Evolutionary conservation across 2,888 invertebrate species (phyloP).

Genomic region (Rotaria socialis): DNA sequence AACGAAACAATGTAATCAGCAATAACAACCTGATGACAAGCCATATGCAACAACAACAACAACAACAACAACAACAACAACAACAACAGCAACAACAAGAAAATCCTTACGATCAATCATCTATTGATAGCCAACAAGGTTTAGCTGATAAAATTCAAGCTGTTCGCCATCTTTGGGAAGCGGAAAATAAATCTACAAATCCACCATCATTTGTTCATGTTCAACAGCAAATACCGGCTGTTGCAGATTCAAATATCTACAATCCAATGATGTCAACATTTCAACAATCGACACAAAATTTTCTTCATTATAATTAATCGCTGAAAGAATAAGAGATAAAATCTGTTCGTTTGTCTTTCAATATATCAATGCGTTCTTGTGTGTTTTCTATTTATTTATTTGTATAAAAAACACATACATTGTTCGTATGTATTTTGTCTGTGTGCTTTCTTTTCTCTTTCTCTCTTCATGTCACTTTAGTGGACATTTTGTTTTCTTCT

Average conservation of each 20-base stretch:
- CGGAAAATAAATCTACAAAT: not conserved
- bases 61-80: not conserved
- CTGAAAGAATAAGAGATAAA: not conserved
- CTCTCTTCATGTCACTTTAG: not conserved
- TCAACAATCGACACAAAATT: not conserved
- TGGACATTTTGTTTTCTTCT: not conserved
- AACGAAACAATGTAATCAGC: not conserved
- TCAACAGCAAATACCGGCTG: not conserved
- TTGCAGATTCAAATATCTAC: not conserved
- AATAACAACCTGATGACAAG: not conserved
- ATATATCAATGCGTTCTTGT: not conserved
- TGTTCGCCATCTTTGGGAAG: conserved; percentile 24
- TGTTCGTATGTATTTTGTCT: not conserved
- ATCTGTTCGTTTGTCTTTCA: conserved; percentile 18
- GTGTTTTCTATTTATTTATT: conserved; percentile 18
- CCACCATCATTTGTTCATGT: not conserved
- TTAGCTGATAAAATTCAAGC: conserved; percentile 27
- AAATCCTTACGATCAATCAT: not conserved
- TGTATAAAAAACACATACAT: not conserved
- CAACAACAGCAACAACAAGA: not conserved
- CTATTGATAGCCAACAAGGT: not conserved
- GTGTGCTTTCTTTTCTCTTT: not conserved
- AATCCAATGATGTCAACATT: not conserved
- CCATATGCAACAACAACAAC: not conserved
- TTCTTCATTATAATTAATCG: not conserved